Conservation (phyloP, 2,888 invertebrate species). For the Palloptera scutellata region DNA sequence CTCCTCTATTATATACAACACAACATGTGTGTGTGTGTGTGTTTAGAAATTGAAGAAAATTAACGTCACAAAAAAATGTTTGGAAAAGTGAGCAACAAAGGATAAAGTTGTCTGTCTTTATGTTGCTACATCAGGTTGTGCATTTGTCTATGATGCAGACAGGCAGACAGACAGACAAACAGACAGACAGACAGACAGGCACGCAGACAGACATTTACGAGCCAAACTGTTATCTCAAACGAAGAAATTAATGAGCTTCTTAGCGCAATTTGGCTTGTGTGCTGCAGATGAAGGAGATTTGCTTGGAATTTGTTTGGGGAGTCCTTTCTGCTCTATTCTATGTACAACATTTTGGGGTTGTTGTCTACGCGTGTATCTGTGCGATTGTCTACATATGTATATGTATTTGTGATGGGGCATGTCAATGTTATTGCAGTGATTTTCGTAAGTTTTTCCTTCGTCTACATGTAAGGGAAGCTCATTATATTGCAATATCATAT, state of each 20-base stretch:
- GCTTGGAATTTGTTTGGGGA: background rate
- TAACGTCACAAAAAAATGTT: too few species aligned
- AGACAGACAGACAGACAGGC: constrained; percentile 32
- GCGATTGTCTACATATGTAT: background rate
- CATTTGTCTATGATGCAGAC: constrained; percentile 9
- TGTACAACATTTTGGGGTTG: background rate
- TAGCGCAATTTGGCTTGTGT: constrained; percentile 38
- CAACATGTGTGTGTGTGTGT: constrained; percentile 1
- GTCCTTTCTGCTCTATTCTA: too few species aligned
- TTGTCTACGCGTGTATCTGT: background rate
- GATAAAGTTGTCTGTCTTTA: background rate
- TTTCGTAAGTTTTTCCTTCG: constrained; percentile 26
- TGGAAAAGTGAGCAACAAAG: background rate
- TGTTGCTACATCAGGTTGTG: background rate
- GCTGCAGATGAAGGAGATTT: background rate
- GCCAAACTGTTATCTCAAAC: constrained; percentile 39
- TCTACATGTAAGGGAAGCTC: constrained; percentile 43
- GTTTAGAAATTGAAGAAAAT: background rate
- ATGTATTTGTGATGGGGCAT: constrained; percentile 17
- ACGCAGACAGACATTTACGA: constrained; percentile 35
- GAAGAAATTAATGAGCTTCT: constrained; percentile 41
- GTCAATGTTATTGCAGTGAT: constrained; percentile 41
- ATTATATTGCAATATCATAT: constrained; percentile 59
- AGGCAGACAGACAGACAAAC: constrained; percentile 32
- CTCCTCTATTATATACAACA: too few species aligned